Evolutionary conservation across 2,888 invertebrate species (phyloP).

Genomic region (Phoronis australis): DNA sequence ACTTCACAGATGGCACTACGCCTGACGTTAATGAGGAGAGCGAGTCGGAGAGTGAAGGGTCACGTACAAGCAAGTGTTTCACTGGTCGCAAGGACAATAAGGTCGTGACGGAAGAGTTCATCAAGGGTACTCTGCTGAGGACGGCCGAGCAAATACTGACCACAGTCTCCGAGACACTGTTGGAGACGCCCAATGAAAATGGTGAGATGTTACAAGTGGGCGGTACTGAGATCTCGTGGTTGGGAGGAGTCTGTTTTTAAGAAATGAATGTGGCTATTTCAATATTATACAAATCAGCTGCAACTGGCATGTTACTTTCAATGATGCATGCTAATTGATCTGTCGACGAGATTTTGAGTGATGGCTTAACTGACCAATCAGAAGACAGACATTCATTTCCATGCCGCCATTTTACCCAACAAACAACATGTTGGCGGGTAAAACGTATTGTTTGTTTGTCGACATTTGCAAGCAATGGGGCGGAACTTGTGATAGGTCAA

Average conservation of each 20-base stretch:
- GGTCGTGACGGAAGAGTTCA: constrained; percentile 28
- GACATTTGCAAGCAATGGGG: too few species aligned
- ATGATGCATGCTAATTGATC: too few species aligned
- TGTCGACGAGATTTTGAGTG: too few species aligned
- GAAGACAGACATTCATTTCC: too few species aligned
- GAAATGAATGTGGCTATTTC: not conserved
- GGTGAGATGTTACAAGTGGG: constrained; percentile 16
- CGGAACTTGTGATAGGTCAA: too few species aligned
- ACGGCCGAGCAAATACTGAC: constrained; percentile 43
- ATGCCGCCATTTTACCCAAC: too few species aligned
- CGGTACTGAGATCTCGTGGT: not conserved
- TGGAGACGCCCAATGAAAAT: constrained; percentile 35
- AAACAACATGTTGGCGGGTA: too few species aligned
- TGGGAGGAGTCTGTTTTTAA: not conserved
- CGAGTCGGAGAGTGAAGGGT: not conserved
- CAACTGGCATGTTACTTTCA: too few species aligned
- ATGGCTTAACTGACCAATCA: too few species aligned
- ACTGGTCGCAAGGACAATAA: too few species aligned
- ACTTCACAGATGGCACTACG: constrained; percentile 45
- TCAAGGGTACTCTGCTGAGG: constrained; percentile 41
- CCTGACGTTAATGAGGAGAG: constrained; percentile 33
- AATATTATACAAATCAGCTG: too few species aligned
- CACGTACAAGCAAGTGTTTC: constrained; percentile 20
- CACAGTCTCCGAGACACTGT: constrained; percentile 40
- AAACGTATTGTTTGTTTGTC: too few species aligned